These are phyloP conservation scores for Cinclus cinclus DNA, from an alignment of 2,113 vertebrate species.

Conservation along the genomic window DNA sequence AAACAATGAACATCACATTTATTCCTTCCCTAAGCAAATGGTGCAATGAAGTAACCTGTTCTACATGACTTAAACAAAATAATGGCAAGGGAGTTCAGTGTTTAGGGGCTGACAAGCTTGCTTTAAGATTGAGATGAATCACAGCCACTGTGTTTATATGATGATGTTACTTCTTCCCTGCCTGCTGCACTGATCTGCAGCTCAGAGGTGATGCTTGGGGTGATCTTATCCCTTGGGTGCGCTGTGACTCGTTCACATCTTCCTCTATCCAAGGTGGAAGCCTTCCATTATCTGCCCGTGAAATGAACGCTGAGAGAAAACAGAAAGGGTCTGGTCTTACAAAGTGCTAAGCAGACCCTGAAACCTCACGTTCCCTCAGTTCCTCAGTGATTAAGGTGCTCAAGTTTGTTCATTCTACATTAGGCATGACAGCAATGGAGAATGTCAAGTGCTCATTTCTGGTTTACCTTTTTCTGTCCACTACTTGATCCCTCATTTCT, in stretches of 20 bases:
- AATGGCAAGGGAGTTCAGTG: background rate
- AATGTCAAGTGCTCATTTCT: background rate
- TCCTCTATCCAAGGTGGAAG: background rate
- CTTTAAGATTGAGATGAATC: background rate
- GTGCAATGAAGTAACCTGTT: background rate
- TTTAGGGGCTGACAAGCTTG: background rate
- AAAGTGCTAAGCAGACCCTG: background rate
- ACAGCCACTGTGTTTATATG: background rate
- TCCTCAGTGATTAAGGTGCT: background rate
- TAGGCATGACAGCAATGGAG: background rate
- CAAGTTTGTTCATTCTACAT: background rate
- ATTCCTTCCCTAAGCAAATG: background rate
- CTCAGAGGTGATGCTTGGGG: background rate
- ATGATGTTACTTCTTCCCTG: background rate
- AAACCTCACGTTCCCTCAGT: background rate
- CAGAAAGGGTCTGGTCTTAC: fast-evolving
- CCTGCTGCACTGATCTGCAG: background rate
- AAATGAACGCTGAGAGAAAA: fast-evolving
- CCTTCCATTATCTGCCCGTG: background rate
- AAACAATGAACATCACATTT: background rate
- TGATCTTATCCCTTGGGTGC: background rate
- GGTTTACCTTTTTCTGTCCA: background rate
- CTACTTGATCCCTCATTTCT: background rate
- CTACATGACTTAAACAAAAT: background rate
- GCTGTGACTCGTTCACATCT: background rate